These are phyloP conservation scores for Agrochola litura DNA, from an alignment of 2,888 invertebrate species.

Conservation along the genomic window DNA sequence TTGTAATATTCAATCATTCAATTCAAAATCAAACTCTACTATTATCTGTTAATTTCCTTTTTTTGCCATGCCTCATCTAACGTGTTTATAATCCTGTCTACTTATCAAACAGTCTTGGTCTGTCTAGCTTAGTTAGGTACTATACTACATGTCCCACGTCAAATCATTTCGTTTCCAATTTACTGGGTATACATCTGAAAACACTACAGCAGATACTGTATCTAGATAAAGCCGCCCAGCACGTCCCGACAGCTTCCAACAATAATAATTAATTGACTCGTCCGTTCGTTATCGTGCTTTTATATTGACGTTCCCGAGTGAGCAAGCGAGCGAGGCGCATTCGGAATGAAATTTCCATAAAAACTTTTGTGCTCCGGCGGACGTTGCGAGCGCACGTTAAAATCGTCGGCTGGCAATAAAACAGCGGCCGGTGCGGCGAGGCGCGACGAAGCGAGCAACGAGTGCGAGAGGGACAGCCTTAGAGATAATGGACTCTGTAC, in stretches of 20 bases:
- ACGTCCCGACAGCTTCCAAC: constrained; percentile 89
- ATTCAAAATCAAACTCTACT: constrained; percentile 7
- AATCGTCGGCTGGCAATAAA: constrained; percentile 91
- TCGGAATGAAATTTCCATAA: constrained; percentile 91
- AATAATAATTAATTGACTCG: constrained; percentile 91
- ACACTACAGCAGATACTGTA: constrained; percentile 76
- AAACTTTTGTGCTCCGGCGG: constrained; percentile 90
- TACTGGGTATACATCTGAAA: constrained; percentile 62
- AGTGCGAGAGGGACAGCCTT: constrained; percentile 85
- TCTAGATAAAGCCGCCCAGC: constrained; percentile 82
- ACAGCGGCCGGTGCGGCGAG: constrained; percentile 90
- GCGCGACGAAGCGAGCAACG: constrained; percentile 85
- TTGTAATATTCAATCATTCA: background rate
- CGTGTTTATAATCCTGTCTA: constrained; percentile 18
- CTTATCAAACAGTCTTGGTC: constrained; percentile 15
- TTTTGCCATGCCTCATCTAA: background rate
- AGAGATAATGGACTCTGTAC: constrained; percentile 89
- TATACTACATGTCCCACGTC: constrained; percentile 21
- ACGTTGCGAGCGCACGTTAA: constrained; percentile 91
- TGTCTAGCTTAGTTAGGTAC: constrained; percentile 8
- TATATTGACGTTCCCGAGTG: constrained; percentile 90
- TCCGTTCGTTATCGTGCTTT: constrained; percentile 91
- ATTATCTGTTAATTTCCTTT: background rate
- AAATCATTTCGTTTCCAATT: constrained; percentile 57
- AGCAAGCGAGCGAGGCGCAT: constrained; percentile 89